Percentiles rank a stretch among this genome's conserved stretches.
phyloP scores from a whole-genome alignment of 2,797 vertebrate genomes.

The Tokudaia tokunoshimensis region DNA sequence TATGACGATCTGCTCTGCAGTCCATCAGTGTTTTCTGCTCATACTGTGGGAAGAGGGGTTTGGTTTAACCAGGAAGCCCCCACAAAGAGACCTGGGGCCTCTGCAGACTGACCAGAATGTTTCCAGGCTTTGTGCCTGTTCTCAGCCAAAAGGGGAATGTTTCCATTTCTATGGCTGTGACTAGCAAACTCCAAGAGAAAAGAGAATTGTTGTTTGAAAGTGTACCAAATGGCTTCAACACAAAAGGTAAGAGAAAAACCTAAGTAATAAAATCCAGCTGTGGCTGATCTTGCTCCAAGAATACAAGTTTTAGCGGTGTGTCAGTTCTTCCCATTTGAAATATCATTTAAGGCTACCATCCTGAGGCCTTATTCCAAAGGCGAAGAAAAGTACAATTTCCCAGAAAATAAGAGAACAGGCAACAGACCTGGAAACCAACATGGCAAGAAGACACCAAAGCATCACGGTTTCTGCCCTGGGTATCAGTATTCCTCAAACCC shows the following conservation, averaged over 20 bases:
- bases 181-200: background rate
- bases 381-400: background rate
- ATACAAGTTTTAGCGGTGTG: background rate
- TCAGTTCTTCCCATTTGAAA: background rate
- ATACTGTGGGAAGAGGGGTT: background rate
- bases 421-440: background rate
- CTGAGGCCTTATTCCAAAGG: background rate
- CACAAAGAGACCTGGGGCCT: background rate
- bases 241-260: background rate
- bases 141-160: background rate
- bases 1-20: background rate
- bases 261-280: slow-evolving; percentile 7
- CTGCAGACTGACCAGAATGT: background rate
- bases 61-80: background rate
- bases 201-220: background rate
- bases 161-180: background rate
- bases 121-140: background rate
- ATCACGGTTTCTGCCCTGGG: background rate
- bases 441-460: background rate
- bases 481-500: background rate
- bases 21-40: background rate
- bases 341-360: background rate
- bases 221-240: background rate
- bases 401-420: background rate
- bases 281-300: background rate